Evolutionary conservation across 2,888 invertebrate genomes (phyloP).

Genomic region (Mythimna albipuncta): DNA sequence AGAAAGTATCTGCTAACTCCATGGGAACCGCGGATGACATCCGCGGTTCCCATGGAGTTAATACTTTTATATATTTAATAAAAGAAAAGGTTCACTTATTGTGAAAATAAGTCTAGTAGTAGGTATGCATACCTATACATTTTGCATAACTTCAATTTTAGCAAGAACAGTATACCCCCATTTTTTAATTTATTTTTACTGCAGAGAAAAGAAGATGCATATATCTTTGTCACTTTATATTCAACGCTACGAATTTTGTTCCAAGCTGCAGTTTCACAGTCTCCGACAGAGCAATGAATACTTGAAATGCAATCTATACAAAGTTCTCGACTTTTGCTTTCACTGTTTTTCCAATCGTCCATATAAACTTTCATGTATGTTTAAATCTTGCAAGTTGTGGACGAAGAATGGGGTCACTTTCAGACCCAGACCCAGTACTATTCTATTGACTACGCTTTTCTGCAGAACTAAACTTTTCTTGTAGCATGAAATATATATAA

Average conservation of each 20-base stretch:
- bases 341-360: constrained; percentile 30
- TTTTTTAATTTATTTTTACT: background rate
- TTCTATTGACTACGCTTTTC: background rate
- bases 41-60: too few species aligned
- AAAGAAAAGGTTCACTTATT: too few species aligned
- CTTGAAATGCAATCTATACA: constrained; percentile 56
- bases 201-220: constrained; percentile 20
- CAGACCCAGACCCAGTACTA: background rate
- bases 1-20: too few species aligned
- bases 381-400: constrained; percentile 21
- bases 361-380: constrained; percentile 20
- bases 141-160: background rate
- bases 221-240: constrained; percentile 42
- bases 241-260: constrained; percentile 37
- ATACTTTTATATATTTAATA: too few species aligned
- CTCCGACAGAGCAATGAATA: constrained; percentile 49
- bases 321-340: constrained; percentile 49
- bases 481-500: too few species aligned
- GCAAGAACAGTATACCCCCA: background rate
- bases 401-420: constrained; percentile 2
- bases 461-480: background rate
- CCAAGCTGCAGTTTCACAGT: constrained; percentile 41
- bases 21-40: too few species aligned
- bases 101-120: too few species aligned
- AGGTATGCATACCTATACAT: background rate